phyloP scores from a whole-genome alignment of 2,888 invertebrate species.

The Ephialtes manifestator region DNA sequence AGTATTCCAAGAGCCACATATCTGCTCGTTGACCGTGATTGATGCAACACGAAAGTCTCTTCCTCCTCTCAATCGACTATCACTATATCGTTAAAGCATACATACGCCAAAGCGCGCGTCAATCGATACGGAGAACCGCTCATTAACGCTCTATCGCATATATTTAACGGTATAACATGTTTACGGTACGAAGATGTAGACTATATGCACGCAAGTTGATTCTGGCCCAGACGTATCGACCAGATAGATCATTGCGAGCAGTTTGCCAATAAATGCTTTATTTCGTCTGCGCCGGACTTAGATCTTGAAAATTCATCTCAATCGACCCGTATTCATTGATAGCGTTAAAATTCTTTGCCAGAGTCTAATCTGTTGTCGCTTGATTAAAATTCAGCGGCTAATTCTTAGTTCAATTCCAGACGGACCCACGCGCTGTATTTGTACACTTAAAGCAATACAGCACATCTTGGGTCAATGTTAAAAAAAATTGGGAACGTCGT shows the following conservation, averaged over 20 bases:
- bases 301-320: neutral
- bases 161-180: neutral
- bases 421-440: no score
- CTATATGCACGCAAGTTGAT: neutral
- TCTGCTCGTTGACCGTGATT: conserved; percentile 26
- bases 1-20: conserved; percentile 39
- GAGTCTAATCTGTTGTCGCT: no score
- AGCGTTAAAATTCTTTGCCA: neutral
- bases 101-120: neutral
- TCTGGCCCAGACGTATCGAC: conserved; percentile 22
- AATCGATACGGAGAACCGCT: conserved; percentile 36
- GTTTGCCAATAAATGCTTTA: neutral
- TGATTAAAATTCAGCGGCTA: no score
- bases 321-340: neutral
- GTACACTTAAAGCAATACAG: no score
- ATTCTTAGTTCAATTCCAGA: no score
- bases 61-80: neutral
- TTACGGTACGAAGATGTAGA: conserved; percentile 4
- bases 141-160: conserved; percentile 28
- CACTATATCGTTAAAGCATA: neutral
- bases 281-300: neutral
- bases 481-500: no score
- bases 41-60: conserved; percentile 9
- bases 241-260: conserved; percentile 6
- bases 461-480: no score